phyloP scores from a whole-genome alignment of 2,113 vertebrate species.

The Ciconia boyciana region DNA sequence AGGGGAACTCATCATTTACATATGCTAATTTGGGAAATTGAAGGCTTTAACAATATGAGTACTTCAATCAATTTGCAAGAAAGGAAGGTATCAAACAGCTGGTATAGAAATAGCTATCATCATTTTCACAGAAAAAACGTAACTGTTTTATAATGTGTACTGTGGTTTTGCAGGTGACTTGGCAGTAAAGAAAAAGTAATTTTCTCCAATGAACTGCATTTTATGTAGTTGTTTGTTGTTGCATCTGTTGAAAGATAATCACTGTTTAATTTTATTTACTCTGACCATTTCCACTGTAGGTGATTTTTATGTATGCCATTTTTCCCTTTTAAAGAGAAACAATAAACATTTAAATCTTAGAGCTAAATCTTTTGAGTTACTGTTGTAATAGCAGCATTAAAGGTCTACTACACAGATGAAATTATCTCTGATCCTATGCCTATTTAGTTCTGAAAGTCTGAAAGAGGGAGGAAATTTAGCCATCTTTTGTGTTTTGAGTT shows the following conservation, averaged over 20 bases:
- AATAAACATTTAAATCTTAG: background rate
- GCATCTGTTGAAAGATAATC: background rate
- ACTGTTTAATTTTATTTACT: background rate
- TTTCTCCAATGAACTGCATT: background rate
- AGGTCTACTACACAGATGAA: background rate
- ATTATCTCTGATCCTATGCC: background rate
- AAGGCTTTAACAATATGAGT: background rate
- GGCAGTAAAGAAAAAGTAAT: background rate
- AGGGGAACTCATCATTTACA: background rate
- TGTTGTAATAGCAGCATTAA: background rate
- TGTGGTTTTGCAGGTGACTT: background rate
- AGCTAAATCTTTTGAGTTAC: background rate
- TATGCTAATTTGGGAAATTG: background rate
- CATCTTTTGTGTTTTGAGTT: background rate
- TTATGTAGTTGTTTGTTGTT: background rate
- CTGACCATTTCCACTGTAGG: background rate
- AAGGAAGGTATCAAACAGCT: background rate
- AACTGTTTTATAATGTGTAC: background rate
- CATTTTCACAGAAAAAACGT: background rate
- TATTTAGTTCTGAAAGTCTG: background rate
- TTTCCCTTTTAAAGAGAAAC: background rate
- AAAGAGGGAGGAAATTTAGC: background rate
- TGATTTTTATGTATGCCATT: background rate
- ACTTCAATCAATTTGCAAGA: background rate
- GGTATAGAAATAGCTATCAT: background rate